Conservation (phyloP, 2,888 invertebrate species). For the Leucoptera coffeella region DNA sequence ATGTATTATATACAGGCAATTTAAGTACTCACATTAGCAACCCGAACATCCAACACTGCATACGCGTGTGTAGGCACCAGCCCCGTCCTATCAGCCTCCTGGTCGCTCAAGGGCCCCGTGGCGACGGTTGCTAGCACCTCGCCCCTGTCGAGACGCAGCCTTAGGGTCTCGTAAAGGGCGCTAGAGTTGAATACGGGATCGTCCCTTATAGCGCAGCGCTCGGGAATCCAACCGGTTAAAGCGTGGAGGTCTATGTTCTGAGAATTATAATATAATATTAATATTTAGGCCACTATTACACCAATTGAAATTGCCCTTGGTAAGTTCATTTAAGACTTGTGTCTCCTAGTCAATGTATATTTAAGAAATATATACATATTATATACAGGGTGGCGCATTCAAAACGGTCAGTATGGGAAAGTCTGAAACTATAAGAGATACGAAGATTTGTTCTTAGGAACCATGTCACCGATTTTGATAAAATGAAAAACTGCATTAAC, state of each 20-base stretch:
- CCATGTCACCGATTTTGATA: too few species aligned
- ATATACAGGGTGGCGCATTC: too few species aligned
- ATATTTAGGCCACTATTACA: not conserved
- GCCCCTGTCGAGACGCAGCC: slow-evolving; percentile 66
- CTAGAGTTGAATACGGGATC: slow-evolving; percentile 64
- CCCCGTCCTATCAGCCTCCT: slow-evolving; percentile 78
- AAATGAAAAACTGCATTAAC: too few species aligned
- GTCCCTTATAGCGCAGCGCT: slow-evolving; percentile 72
- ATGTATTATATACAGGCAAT: too few species aligned
- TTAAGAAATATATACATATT: too few species aligned
- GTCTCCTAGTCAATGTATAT: too few species aligned
- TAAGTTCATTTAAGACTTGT: too few species aligned
- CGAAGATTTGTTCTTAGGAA: too few species aligned
- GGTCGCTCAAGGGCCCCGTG: slow-evolving; percentile 73
- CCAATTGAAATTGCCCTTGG: not conserved
- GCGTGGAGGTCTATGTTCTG: slow-evolving; percentile 95
- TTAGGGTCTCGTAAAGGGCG: slow-evolving; percentile 65
- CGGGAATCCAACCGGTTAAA: slow-evolving; percentile 94
- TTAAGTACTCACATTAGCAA: slow-evolving; percentile 64
- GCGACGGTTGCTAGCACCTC: slow-evolving; percentile 76
- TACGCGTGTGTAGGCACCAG: slow-evolving; percentile 91
- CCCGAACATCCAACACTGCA: slow-evolving; percentile 79
- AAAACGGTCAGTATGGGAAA: too few species aligned
- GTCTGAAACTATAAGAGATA: too few species aligned
- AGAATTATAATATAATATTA: slow-evolving; percentile 9